A percentile compares a stretch with the other conserved stretches of the same genome.
phyloP scores from a whole-genome alignment of 1,140 invertebrate species.

The Rhyacophila brunnea region DNA sequence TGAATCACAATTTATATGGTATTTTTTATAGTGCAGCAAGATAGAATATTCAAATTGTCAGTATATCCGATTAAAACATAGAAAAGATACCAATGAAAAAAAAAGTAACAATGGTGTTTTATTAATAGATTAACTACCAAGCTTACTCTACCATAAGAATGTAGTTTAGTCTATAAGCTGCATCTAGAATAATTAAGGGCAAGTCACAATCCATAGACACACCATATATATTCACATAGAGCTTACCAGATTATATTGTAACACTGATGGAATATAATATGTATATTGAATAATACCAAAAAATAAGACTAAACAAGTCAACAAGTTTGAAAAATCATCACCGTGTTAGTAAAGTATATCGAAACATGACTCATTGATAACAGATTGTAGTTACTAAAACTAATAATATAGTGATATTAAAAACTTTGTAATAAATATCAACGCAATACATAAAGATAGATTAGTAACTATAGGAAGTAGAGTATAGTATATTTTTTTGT shows the following conservation, averaged over 20 bases:
- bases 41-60: not conserved
- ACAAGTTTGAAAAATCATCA: too few species aligned
- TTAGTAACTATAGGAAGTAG: slow-evolving; percentile 3
- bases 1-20: not conserved
- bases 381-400: too few species aligned
- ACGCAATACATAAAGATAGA: too few species aligned
- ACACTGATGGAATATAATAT: slow-evolving; percentile 2
- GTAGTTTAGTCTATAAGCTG: slow-evolving; percentile 6
- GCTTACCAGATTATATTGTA: not conserved
- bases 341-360: too few species aligned
- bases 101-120: too few species aligned
- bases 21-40: not conserved
- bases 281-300: too few species aligned
- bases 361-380: too few species aligned
- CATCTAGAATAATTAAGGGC: slow-evolving; percentile 8
- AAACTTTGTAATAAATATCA: too few species aligned
- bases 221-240: slow-evolving; percentile 1
- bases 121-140: slow-evolving; percentile 5
- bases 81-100: not conserved
- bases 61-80: not conserved
- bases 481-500: not conserved
- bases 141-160: slow-evolving; percentile 24
- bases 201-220: slow-evolving; percentile 16
- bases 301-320: too few species aligned
- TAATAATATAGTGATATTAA: too few species aligned